phyloP scores from a whole-genome alignment of 2,113 vertebrate genomes.

The Cygnus buccinator region DNA sequence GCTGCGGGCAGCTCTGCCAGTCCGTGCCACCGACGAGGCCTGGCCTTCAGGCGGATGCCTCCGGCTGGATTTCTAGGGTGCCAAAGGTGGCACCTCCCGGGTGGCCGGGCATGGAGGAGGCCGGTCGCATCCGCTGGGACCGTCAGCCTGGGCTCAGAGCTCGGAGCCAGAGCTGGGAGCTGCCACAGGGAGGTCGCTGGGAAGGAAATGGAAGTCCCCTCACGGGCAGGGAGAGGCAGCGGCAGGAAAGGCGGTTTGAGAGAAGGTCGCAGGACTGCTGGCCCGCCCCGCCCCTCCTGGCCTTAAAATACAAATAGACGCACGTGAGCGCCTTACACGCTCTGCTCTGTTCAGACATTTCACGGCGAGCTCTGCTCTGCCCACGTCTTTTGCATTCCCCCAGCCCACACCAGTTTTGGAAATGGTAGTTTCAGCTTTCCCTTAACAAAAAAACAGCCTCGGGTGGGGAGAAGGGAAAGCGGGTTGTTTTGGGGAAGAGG shows the following conservation, averaged over 20 bases:
- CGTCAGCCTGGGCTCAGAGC: conserved; percentile 42
- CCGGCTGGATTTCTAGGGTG: not conserved
- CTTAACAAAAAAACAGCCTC: not conserved
- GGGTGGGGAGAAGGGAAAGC: not conserved
- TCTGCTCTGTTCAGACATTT: not conserved
- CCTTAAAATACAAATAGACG: not conserved
- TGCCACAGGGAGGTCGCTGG: conserved; percentile 27
- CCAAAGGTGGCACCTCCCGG: not conserved
- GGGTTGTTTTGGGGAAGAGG: not conserved
- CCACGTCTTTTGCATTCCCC: not conserved
- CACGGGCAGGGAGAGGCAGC: conserved; percentile 14
- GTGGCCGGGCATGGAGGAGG: not conserved
- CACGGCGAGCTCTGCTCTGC: not conserved
- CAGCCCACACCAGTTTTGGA: not conserved
- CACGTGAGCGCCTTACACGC: not conserved
- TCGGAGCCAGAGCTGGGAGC: conserved; percentile 37
- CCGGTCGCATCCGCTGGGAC: conserved; percentile 38
- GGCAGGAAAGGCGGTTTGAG: conserved; percentile 27
- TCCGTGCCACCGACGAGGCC: not conserved
- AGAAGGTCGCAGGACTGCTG: conserved; percentile 30
- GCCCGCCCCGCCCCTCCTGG: not conserved
- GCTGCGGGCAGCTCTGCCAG: not conserved
- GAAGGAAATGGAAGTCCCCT: conserved; percentile 51
- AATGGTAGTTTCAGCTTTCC: not conserved
- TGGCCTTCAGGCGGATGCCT: not conserved